These are phyloP conservation scores for Hycleus cichorii DNA, from an alignment of 1,140 invertebrate species.

Conservation along the genomic window DNA sequence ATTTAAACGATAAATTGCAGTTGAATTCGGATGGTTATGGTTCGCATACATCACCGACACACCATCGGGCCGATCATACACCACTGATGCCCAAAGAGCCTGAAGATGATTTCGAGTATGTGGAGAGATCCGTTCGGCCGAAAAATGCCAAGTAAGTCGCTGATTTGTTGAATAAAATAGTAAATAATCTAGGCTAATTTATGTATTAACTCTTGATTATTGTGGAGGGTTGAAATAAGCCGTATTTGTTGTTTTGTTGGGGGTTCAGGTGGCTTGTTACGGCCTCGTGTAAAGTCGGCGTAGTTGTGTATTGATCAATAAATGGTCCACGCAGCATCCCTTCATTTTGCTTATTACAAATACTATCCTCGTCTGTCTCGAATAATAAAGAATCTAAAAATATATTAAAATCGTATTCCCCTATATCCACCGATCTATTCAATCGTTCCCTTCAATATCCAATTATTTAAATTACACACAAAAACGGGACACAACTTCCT, in stretches of 20 bases:
- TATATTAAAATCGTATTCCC: too few relatives aligned
- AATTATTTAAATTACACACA: too few relatives aligned
- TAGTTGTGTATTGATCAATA: constrained; percentile 18
- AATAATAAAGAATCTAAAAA: too few relatives aligned
- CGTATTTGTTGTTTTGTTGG: constrained; percentile 4
- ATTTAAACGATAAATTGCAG: constrained; percentile 40
- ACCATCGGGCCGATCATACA: constrained; percentile 42
- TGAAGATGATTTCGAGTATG: constrained; percentile 46
- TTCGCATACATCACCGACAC: constrained; percentile 76
- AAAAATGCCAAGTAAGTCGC: constrained; percentile 85
- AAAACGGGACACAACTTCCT: too few relatives aligned
- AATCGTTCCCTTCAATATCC: too few relatives aligned
- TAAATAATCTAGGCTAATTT: neutral
- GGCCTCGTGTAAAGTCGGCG: constrained; percentile 5
- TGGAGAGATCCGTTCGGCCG: constrained; percentile 49
- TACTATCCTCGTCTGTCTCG: too few relatives aligned
- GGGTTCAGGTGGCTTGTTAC: constrained; percentile 8
- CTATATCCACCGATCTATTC: too few relatives aligned
- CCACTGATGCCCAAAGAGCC: constrained; percentile 56
- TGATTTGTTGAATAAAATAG: too few relatives aligned
- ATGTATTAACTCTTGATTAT: constrained; percentile 7
- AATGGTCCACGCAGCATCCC: constrained; percentile 10
- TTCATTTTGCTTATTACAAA: neutral
- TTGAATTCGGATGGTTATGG: constrained; percentile 72
- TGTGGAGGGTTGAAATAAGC: constrained; percentile 11